A percentile compares a stretch with the other conserved stretches of the same genome.
phyloP scores from a whole-genome alignment of 2,113 vertebrate species.

The Cyprinodon brontotheroides region DNA sequence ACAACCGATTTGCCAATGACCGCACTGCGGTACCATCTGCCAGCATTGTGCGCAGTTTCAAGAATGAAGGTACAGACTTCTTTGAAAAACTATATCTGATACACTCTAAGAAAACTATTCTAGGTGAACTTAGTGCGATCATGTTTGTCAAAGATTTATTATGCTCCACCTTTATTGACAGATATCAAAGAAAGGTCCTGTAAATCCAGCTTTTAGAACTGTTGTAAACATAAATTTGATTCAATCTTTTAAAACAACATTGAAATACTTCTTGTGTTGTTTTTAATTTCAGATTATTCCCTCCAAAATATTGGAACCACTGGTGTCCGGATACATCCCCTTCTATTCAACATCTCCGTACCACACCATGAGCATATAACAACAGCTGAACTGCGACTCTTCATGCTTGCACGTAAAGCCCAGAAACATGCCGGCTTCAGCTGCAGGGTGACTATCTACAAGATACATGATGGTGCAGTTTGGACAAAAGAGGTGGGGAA shows the following conservation, averaged over 20 bases:
- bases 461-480: constrained; percentile 68
- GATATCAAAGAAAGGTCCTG: constrained; percentile 2
- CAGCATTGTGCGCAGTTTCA: constrained; percentile 94
- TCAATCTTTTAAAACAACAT: constrained; percentile 6
- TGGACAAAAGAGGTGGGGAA: constrained; percentile 63
- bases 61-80: constrained; percentile 89
- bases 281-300: constrained; percentile 83
- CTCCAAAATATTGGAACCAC: constrained; percentile 73
- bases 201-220: background rate
- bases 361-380: constrained; percentile 88
- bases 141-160: background rate
- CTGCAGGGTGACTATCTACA: constrained; percentile 88
- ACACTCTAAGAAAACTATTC: background rate
- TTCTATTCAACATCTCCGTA: constrained; percentile 93
- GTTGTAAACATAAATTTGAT: background rate
- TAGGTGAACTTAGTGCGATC: background rate
- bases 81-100: constrained; percentile 12
- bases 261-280: constrained; percentile 41
- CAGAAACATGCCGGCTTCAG: constrained; percentile 78
- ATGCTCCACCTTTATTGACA: background rate
- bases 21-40: constrained; percentile 85
- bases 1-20: constrained; percentile 88
- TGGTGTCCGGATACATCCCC: constrained; percentile 83
- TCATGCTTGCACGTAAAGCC: constrained; percentile 84
- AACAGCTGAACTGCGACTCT: constrained; percentile 89